Percentiles rank a stretch among this genome's conserved stretches.
Evolutionary conservation across 92 coral and sea anemone species (phyloP).

Genomic region (Metridium senile): DNA sequence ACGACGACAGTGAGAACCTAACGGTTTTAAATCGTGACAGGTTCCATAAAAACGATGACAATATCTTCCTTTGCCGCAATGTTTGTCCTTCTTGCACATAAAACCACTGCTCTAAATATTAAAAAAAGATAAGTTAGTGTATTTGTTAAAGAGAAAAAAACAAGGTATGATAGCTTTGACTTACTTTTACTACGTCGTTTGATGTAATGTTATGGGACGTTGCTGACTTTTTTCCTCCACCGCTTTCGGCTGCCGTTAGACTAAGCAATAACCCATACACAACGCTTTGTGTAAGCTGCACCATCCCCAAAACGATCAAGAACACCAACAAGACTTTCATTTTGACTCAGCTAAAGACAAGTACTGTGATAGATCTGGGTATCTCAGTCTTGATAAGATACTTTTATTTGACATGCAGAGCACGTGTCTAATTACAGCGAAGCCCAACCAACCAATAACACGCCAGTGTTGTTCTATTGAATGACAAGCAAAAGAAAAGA

Average conservation of each 20-base stretch:
- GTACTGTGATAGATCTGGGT: slow-evolving; percentile 33
- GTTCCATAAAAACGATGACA: slow-evolving; percentile 93
- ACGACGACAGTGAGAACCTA: slow-evolving; percentile 78
- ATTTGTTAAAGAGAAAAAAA: background rate
- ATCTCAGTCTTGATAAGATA: slow-evolving; percentile 26
- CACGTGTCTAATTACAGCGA: slow-evolving; percentile 73
- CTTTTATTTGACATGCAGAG: slow-evolving; percentile 48
- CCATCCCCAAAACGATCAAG: slow-evolving; percentile 41
- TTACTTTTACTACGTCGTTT: slow-evolving; percentile 20
- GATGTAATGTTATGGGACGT: slow-evolving; percentile 15
- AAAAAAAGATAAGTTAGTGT: too few species aligned
- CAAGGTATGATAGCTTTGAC: background rate
- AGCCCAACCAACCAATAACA: slow-evolving; percentile 50
- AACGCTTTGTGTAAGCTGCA: slow-evolving; percentile 64
- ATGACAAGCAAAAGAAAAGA: slow-evolving; percentile 56
- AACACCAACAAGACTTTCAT: slow-evolving; percentile 53
- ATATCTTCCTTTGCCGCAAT: slow-evolving; percentile 72
- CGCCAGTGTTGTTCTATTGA: slow-evolving; percentile 37
- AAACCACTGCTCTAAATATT: background rate
- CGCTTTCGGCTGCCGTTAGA: slow-evolving; percentile 58
- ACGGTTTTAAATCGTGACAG: slow-evolving; percentile 80
- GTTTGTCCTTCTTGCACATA: slow-evolving; percentile 80
- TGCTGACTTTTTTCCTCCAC: slow-evolving; percentile 12
- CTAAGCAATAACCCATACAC: slow-evolving; percentile 85
- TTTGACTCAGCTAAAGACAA: slow-evolving; percentile 11